Conservation (phyloP, 2,113 vertebrate genomes). For the Eidolon helvum region DNA sequence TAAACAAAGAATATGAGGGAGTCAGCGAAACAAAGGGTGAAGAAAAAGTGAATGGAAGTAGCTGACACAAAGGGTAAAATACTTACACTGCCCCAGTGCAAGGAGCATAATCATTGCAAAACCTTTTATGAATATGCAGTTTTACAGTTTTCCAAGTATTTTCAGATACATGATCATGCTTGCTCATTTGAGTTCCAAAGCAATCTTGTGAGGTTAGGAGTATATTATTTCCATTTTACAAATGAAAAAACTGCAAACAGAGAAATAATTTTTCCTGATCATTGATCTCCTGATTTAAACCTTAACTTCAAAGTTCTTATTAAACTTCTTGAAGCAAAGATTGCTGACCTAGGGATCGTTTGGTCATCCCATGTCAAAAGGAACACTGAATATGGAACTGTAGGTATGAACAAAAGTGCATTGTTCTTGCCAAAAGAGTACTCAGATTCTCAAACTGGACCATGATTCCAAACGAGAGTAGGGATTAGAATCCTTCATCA, state of each 20-base stretch:
- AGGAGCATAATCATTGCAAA: neutral
- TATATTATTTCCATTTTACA: neutral
- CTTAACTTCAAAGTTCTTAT: constrained; percentile 2
- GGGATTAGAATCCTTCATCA: neutral
- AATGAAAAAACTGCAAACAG: neutral
- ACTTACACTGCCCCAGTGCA: neutral
- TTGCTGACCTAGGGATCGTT: neutral
- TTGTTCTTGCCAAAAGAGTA: neutral
- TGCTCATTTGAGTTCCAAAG: neutral
- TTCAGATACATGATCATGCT: neutral
- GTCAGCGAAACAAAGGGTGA: neutral
- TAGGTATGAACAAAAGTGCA: no score
- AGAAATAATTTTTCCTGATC: constrained; percentile 1
- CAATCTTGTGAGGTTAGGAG: neutral
- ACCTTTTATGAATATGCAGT: neutral
- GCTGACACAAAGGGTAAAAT: neutral
- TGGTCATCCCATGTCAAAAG: neutral
- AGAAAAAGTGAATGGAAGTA: neutral
- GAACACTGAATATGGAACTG: neutral
- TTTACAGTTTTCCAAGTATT: neutral
- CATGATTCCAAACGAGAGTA: neutral
- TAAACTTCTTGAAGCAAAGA: neutral
- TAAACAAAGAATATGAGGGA: neutral
- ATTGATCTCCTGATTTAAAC: neutral
- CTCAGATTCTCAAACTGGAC: neutral